Base-by-base conservation (phyloP, 2,888 invertebrate genomes). In the Salpingus planirostris region DNA sequence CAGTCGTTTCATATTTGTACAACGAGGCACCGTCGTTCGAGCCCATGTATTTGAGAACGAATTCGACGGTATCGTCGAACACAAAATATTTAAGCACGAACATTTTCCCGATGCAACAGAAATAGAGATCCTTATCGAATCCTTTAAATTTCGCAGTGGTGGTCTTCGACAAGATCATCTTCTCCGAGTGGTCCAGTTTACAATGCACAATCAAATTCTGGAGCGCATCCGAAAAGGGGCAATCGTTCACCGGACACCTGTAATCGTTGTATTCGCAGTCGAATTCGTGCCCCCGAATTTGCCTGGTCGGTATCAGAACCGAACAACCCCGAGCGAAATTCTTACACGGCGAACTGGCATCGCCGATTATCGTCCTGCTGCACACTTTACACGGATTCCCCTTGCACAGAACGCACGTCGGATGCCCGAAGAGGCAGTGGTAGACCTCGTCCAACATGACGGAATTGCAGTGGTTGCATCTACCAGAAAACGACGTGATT, bases 41-140 rank as follows among this genome's bases (percentile, higher is more conserved):
- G 2, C 58, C 58, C 3, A 54, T 27, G 34, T 50, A 51, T n/a
- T 44, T 45, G 6, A 55, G 49, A 11, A 46, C 30, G 33, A 57
- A 46, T 31, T 58, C 57, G 7, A 8, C 6, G 11, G 43, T 44
- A n/a, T 42, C 42, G 13, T 44, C 47, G 30, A 49, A 57, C 34
- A 49, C 44, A 34, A 46, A 56, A 38, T 50, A 53, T 4, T 47
- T 47, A 33, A 53, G 54, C 28, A 45, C 49, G 36, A 58, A 58
- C 8, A 57, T 39, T 24, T 40, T 43, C n/a, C 47, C 45, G 29
- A 50, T 38, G 21, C 47, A 53, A 11, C 50, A 21, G 33, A 57
- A 40, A 13, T 52, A 43, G 26, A 55, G 42, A 2, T 24, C 32
- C 25, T 52, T 39, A 38, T 58, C 56, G 30, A 40, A 46, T n/a